Percentiles rank a stretch among this genome's conserved stretches.
Evolutionary conservation across 2,797 vertebrate genomes (phyloP).

Genomic region (Chloroceryle amazona): DNA sequence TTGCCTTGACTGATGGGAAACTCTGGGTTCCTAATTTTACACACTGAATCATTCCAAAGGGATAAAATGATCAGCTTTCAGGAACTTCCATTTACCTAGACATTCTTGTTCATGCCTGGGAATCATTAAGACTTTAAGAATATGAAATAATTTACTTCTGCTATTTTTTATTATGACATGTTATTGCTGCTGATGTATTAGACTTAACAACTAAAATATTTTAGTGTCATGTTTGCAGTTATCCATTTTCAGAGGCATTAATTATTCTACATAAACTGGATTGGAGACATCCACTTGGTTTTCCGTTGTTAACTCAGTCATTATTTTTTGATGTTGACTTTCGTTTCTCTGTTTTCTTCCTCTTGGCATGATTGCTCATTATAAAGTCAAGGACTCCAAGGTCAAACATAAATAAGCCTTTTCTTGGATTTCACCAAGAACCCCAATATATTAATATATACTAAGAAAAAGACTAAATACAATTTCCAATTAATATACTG

Average conservation of each 20-base stretch:
- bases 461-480: background rate
- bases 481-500: background rate
- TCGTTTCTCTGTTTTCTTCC: background rate
- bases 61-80: background rate
- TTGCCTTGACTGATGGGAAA: background rate
- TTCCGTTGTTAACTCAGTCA: background rate
- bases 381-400: background rate
- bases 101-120: rapidly evolving
- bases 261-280: background rate
- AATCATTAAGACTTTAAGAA: background rate
- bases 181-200: background rate
- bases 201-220: background rate
- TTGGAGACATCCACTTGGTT: background rate
- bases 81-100: background rate
- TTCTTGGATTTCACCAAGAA: background rate
- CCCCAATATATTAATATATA: background rate
- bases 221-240: background rate
- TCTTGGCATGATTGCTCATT: background rate
- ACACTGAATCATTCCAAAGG: background rate
- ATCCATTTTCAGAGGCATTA: background rate
- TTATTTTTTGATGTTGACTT: background rate
- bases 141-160: background rate
- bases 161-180: background rate
- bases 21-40: background rate
- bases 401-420: background rate